Conservation (phyloP, 2,888 invertebrate genomes). For the Petrolisthes cinctipes region DNA sequence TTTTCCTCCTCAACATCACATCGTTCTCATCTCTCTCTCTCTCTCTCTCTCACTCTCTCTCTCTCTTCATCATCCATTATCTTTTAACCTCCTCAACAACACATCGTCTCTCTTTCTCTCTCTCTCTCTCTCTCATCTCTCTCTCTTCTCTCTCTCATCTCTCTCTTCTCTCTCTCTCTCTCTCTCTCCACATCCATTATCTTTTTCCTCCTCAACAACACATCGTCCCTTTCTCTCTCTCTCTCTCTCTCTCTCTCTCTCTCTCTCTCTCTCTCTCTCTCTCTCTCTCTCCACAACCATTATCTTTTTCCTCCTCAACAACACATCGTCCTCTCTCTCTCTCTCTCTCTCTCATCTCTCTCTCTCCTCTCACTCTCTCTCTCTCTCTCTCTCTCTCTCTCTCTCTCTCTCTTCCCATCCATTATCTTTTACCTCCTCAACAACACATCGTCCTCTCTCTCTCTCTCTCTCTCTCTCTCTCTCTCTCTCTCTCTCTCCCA, state of each 20-base stretch:
- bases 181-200: background rate
- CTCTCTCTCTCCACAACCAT: too few relatives aligned
- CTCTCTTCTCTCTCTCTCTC: background rate
- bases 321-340: background rate
- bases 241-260: background rate
- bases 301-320: constrained; percentile 7
- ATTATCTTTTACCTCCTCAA: background rate
- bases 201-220: background rate
- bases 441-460: too few relatives aligned
- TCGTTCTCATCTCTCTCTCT: too few relatives aligned
- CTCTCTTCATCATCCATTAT: too few relatives aligned
- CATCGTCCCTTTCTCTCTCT: background rate
- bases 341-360: background rate
- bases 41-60: too few relatives aligned
- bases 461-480: background rate
- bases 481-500: background rate
- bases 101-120: background rate
- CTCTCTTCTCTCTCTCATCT: background rate
- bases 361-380: background rate
- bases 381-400: background rate
- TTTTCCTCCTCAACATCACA: too few relatives aligned
- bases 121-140: background rate
- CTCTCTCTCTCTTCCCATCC: constrained; percentile 11
- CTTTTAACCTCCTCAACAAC: too few relatives aligned
- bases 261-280: constrained; percentile 1